A percentile compares a stretch with the other conserved stretches of the same genome.
These are phyloP conservation scores for Xiphorhynchus elegans DNA, from an alignment of 2,113 vertebrate genomes.

Conservation along the genomic window DNA sequence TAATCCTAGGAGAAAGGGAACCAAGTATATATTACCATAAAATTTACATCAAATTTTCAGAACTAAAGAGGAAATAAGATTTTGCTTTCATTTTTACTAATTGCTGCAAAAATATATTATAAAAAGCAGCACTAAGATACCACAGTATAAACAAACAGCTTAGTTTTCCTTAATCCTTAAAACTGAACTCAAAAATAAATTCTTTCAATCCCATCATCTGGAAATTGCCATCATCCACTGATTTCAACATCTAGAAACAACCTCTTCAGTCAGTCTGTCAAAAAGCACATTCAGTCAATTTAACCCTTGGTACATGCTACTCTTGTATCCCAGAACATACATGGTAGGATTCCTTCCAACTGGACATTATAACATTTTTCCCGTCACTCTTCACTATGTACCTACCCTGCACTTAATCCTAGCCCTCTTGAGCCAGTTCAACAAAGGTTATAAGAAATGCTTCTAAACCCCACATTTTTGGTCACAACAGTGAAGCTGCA, in stretches of 20 bases:
- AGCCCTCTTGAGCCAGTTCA: not conserved
- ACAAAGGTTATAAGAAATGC: not conserved
- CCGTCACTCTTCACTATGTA: not conserved
- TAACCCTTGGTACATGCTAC: not conserved
- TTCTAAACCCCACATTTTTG: accelerated
- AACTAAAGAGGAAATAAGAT: not conserved
- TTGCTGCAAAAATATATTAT: not conserved
- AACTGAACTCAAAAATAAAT: not conserved
- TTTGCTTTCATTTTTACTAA: not conserved
- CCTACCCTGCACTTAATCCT: not conserved
- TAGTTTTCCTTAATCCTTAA: not conserved
- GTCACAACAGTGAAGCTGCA: accelerated
- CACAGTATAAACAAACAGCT: not conserved
- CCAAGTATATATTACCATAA: not conserved
- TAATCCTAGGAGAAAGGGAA: not conserved
- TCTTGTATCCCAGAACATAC: not conserved
- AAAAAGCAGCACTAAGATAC: not conserved
- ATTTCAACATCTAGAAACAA: not conserved
- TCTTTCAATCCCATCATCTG: not conserved
- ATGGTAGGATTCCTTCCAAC: not conserved
- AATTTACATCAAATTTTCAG: not conserved
- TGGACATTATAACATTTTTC: not conserved
- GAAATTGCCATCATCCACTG: not conserved
- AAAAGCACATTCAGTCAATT: not conserved
- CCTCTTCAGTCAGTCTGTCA: not conserved